A percentile compares a stretch with the other conserved stretches of the same genome.
phyloP scores from a whole-genome alignment of 1,140 invertebrate species.

The Lerema accius region DNA sequence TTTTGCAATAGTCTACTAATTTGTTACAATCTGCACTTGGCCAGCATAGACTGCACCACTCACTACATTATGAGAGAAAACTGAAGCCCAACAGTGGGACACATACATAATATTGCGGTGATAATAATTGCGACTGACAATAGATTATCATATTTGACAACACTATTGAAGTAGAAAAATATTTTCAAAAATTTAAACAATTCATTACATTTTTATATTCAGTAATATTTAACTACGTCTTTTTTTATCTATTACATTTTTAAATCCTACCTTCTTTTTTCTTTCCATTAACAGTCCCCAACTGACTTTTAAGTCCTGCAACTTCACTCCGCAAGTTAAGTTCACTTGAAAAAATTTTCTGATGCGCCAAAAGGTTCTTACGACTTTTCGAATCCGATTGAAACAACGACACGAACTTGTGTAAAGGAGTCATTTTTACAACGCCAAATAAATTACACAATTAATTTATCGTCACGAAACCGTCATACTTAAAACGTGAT shows the following conservation, averaged over 20 bases:
- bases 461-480: background rate
- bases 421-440: constrained; percentile 62
- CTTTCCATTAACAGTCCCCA: constrained; percentile 52
- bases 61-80: no score
- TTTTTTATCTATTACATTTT: background rate
- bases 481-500: background rate
- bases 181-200: no score
- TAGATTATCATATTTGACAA: no score
- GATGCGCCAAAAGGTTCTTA: constrained; percentile 56
- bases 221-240: background rate
- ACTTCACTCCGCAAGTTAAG: constrained; percentile 66
- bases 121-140: no score
- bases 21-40: no score
- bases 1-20: no score
- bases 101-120: no score
- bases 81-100: no score
- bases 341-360: constrained; percentile 72
- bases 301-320: constrained; percentile 59
- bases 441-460: background rate
- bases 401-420: constrained; percentile 74
- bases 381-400: constrained; percentile 65
- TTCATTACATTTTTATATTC: no score
- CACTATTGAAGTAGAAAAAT: no score
- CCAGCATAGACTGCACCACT: no score
- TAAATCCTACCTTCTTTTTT: constrained; percentile 16